A percentile compares a stretch with the other conserved stretches of the same genome.
Conservation (phyloP, 2,888 invertebrate species). For the Autographa gamma region DNA sequence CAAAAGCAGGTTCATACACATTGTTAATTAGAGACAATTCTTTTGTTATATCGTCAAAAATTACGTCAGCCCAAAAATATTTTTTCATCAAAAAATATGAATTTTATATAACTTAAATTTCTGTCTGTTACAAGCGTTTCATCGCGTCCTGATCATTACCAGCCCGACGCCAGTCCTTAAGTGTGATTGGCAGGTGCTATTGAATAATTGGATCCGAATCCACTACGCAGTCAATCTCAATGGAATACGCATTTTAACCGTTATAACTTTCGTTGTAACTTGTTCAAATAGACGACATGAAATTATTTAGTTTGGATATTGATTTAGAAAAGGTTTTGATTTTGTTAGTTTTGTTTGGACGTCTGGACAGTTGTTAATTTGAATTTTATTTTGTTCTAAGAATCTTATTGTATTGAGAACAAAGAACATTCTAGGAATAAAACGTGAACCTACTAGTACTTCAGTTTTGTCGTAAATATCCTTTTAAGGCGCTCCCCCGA, state of each 20-base stretch:
- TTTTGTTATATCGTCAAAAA: no score
- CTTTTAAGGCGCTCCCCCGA: no score
- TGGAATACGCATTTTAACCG: conserved; percentile 35
- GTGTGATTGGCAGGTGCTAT: conserved; percentile 51
- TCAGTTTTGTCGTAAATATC: no score
- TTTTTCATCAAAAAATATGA: conserved; percentile 1
- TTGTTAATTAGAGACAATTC: no score
- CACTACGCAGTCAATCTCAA: conserved; percentile 53
- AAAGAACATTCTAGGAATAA: background rate
- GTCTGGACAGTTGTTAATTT: background rate
- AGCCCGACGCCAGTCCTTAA: conserved; percentile 33
- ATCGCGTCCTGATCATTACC: conserved; percentile 44
- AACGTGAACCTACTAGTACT: background rate
- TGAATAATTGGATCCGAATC: conserved; percentile 52
- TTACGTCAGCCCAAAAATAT: background rate
- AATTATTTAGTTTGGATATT: background rate
- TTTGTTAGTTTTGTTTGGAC: background rate
- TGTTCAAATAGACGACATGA: conserved; percentile 5
- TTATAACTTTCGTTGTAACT: conserved; percentile 20
- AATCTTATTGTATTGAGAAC: background rate
- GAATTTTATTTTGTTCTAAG: background rate
- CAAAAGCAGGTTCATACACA: no score
- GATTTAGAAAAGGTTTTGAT: conserved; percentile 12
- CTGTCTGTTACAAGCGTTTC: conserved; percentile 25
- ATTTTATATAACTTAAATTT: conserved; percentile 42